phyloP scores from a whole-genome alignment of 2,797 vertebrate species.

The Macropodus opercularis region DNA sequence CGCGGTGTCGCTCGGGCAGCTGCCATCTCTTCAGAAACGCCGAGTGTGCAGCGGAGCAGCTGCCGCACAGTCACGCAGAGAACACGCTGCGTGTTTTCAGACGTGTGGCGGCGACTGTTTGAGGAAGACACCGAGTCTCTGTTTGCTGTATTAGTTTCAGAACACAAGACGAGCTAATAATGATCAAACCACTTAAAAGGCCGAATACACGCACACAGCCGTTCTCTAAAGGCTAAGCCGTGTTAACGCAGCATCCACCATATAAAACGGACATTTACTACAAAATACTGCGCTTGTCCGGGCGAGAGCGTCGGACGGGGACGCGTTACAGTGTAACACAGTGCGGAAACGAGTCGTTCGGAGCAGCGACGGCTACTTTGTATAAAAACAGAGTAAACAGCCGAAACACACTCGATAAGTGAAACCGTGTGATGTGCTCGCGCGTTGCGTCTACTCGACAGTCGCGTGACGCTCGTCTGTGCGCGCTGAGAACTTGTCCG shows the following conservation, averaged over 20 bases:
- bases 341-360: slow-evolving; percentile 68
- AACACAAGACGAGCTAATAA: not conserved
- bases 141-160: not conserved
- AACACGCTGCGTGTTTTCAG: not conserved
- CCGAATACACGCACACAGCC: too few relatives aligned
- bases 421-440: not conserved
- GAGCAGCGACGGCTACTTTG: not conserved
- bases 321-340: slow-evolving; percentile 78
- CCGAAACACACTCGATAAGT: slow-evolving; percentile 3
- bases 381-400: slow-evolving; percentile 1
- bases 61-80: not conserved
- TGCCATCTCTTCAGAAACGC: not conserved
- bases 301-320: slow-evolving; percentile 49
- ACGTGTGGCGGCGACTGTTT: not conserved
- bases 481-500: too few relatives aligned
- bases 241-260: not conserved
- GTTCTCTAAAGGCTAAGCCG: not conserved
- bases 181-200: not conserved
- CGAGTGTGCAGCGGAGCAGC: not conserved
- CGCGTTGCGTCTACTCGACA: too few relatives aligned
- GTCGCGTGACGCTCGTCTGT: too few relatives aligned
- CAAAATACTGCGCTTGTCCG: too few relatives aligned
- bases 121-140: not conserved
- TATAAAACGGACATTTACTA: not conserved
- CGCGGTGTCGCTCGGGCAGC: not conserved